Evolutionary conservation across 2,113 vertebrate genomes (phyloP).

Genomic region (Ammodytes marinus): DNA sequence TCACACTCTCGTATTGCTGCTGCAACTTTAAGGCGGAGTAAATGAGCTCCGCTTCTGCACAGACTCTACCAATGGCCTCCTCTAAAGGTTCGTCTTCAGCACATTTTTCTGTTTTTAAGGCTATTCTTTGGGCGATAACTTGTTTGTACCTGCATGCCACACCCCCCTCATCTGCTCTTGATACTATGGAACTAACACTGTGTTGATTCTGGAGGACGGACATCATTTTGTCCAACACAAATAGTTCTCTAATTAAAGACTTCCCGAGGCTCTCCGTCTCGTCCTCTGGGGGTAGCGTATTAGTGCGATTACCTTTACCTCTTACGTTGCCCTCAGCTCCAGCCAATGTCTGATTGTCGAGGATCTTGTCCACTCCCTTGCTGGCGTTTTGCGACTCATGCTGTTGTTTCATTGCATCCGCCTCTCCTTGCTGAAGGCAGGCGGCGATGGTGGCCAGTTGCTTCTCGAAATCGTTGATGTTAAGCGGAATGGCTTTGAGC

Average conservation of each 20-base stretch:
- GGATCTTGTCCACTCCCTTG: conserved; percentile 63
- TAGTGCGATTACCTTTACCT: not conserved
- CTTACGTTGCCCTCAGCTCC: conserved; percentile 43
- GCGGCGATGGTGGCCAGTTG: conserved; percentile 78
- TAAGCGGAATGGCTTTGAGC: conserved; percentile 69
- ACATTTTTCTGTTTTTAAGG: conserved; percentile 77
- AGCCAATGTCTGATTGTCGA: conserved; percentile 44
- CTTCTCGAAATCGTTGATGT: conserved; percentile 76
- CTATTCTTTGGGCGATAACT: conserved; percentile 83
- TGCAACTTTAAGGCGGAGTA: conserved; percentile 86
- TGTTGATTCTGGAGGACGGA: conserved; percentile 83
- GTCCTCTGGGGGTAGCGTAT: conserved; percentile 23
- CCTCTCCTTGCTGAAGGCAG: conserved; percentile 76
- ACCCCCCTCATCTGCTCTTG: conserved; percentile 58
- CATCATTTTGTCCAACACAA: conserved; percentile 86
- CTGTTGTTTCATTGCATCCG: conserved; percentile 59
- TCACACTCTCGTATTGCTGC: conserved; percentile 80
- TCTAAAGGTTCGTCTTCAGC: conserved; percentile 37
- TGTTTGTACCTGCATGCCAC: conserved; percentile 71
- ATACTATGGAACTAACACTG: conserved; percentile 61
- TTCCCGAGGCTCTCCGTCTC: conserved; percentile 79
- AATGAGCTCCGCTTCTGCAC: conserved; percentile 89
- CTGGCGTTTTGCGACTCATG: conserved; percentile 38
- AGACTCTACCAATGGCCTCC: conserved; percentile 63
- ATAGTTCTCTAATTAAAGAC: conserved; percentile 86